phyloP scores from a whole-genome alignment of 2,113 vertebrate genomes.

The Collichthys lucidus region DNA sequence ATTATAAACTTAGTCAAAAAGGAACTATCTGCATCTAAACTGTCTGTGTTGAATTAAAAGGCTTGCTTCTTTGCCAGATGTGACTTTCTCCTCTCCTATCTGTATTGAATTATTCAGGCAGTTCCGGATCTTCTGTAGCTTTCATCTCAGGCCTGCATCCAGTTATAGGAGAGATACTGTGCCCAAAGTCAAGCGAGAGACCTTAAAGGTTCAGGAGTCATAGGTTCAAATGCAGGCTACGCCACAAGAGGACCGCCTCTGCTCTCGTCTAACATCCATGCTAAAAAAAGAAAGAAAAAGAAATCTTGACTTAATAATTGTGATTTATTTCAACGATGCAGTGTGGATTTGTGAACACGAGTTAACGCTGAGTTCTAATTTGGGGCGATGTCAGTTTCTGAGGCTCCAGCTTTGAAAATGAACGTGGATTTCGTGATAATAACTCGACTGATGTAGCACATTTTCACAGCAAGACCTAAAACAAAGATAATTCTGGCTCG shows the following conservation, averaged over 20 bases:
- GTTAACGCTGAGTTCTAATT: slow-evolving; percentile 9
- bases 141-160: slow-evolving; percentile 79
- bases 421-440: slow-evolving; percentile 3
- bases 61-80: slow-evolving; percentile 77
- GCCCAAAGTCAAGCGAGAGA: slow-evolving; percentile 68
- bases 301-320: slow-evolving; percentile 37
- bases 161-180: slow-evolving; percentile 72
- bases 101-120: slow-evolving; percentile 82
- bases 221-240: slow-evolving; percentile 73
- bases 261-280: slow-evolving; percentile 17
- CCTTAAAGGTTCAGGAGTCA: slow-evolving; percentile 64
- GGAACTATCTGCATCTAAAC: slow-evolving; percentile 66
- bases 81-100: slow-evolving; percentile 81
- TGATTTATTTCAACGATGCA: slow-evolving; percentile 53
- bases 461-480: slow-evolving; percentile 10
- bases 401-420: background rate
- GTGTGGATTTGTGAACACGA: slow-evolving; percentile 55
- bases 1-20: slow-evolving; percentile 63
- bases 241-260: slow-evolving; percentile 32
- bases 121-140: slow-evolving; percentile 79
- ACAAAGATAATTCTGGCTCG: slow-evolving; percentile 14
- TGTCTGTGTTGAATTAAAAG: slow-evolving; percentile 79
- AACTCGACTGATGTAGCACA: background rate
- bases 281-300: slow-evolving; percentile 8
- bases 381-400: background rate